phyloP scores from a whole-genome alignment of 2,888 invertebrate genomes.

The Pomacea canaliculata region DNA sequence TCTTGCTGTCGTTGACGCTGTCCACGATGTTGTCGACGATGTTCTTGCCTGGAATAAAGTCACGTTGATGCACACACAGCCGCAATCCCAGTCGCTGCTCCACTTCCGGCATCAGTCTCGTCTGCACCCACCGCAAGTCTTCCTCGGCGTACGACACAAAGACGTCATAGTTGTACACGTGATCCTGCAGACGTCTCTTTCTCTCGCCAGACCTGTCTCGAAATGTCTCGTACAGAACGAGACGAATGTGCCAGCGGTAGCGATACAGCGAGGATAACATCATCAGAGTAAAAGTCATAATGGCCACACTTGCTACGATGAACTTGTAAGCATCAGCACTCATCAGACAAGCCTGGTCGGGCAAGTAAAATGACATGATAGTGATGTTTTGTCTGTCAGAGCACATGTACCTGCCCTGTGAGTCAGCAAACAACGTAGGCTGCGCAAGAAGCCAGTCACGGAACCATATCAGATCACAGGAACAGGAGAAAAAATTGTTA shows the following conservation, averaged over 20 bases:
- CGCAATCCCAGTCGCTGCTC: slow-evolving; percentile 68
- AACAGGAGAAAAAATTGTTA: slow-evolving; percentile 72
- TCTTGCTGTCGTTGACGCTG: slow-evolving; percentile 78
- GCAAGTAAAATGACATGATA: slow-evolving; percentile 10
- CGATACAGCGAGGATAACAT: slow-evolving; percentile 67
- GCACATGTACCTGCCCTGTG: slow-evolving; percentile 11
- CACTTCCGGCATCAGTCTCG: slow-evolving; percentile 77
- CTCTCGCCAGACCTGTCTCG: slow-evolving; percentile 2
- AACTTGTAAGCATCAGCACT: slow-evolving; percentile 17
- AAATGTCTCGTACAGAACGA: slow-evolving; percentile 67
- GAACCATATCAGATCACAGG: slow-evolving; percentile 70
- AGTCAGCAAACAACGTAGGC: slow-evolving; percentile 1
- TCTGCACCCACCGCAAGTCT: slow-evolving; percentile 77
- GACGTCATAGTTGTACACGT: slow-evolving; percentile 74
- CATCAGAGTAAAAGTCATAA: slow-evolving; percentile 31
- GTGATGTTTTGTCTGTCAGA: background rate
- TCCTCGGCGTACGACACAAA: slow-evolving; percentile 80
- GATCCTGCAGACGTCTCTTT: background rate
- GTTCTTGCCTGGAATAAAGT: slow-evolving; percentile 79
- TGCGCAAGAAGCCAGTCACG: slow-evolving; percentile 27
- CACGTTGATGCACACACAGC: slow-evolving; percentile 79
- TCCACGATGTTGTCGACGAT: slow-evolving; percentile 81
- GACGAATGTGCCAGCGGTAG: slow-evolving; percentile 75
- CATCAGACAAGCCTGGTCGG: slow-evolving; percentile 29
- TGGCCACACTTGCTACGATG: slow-evolving; percentile 19